Percentiles rank a stretch among this genome's conserved stretches.
Conservation (phyloP, 1,140 invertebrate species). For the Lysiphlebus fabarum region DNA sequence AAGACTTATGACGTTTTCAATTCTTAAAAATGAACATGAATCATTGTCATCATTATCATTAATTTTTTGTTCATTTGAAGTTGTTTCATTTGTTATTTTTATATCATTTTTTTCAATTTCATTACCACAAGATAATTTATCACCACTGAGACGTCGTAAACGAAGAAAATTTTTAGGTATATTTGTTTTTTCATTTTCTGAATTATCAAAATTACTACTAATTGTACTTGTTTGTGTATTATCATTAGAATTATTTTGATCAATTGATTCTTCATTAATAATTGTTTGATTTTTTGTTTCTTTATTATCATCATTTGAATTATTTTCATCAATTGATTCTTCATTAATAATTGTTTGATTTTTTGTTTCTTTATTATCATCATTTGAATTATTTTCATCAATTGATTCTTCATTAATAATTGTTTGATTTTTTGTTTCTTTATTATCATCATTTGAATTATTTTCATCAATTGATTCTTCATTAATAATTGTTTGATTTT, state of each 20-base stretch:
- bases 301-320: slow-evolving; percentile 5
- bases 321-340: slow-evolving; percentile 19
- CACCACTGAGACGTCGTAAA: slow-evolving; percentile 46
- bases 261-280: background rate
- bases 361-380: too few relatives aligned
- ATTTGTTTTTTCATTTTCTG: background rate
- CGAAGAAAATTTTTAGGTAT: slow-evolving; percentile 42
- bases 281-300: slow-evolving; percentile 5
- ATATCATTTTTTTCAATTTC: slow-evolving; percentile 15
- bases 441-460: too few relatives aligned
- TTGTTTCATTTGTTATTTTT: background rate
- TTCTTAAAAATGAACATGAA: slow-evolving; percentile 42
- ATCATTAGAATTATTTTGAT: background rate
- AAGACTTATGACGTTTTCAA: slow-evolving; percentile 50
- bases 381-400: too few relatives aligned
- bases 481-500: too few relatives aligned
- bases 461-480: too few relatives aligned
- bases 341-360: too few relatives aligned
- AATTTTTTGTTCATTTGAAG: slow-evolving; percentile 6
- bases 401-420: too few relatives aligned
- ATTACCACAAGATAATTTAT: slow-evolving; percentile 39
- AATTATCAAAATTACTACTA: background rate
- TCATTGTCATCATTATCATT: slow-evolving; percentile 29
- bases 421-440: too few relatives aligned
- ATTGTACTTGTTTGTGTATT: background rate